A percentile compares a stretch with the other conserved stretches of the same genome.
Evolutionary conservation across 2,797 vertebrate genomes (phyloP).

Genomic region (Muraenolepis orangiensis): DNA sequence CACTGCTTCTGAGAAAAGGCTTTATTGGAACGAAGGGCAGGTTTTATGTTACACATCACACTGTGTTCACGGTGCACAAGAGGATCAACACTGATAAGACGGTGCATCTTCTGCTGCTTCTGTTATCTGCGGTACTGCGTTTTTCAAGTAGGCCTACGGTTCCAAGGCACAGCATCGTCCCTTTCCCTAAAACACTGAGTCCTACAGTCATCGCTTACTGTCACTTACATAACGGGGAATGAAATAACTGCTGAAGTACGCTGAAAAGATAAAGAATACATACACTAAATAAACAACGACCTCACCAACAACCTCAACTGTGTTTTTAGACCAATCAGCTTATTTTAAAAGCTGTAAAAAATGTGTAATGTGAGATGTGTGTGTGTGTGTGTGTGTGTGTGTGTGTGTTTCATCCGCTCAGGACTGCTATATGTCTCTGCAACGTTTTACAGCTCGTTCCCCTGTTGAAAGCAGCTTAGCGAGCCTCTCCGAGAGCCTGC

Average conservation of each 20-base stretch:
- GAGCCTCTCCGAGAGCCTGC: conserved; percentile 61
- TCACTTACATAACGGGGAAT: too few relatives aligned
- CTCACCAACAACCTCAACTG: too few relatives aligned
- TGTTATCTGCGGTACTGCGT: too few relatives aligned
- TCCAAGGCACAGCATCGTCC: too few relatives aligned
- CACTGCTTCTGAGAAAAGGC: neutral
- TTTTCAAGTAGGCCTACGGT: too few relatives aligned
- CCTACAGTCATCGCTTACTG: too few relatives aligned
- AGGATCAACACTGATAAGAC: neutral
- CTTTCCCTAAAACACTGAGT: too few relatives aligned
- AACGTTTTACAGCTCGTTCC: conserved; percentile 42
- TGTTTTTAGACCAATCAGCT: too few relatives aligned
- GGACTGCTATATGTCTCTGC: conserved; percentile 15
- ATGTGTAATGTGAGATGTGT: neutral
- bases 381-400: neutral
- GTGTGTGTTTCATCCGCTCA: neutral
- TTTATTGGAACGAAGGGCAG: neutral
- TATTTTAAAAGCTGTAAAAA: too few relatives aligned
- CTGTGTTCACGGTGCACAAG: neutral
- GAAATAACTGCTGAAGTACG: too few relatives aligned
- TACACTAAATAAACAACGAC: too few relatives aligned
- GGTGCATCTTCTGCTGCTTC: neutral
- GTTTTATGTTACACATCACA: neutral
- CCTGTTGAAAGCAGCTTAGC: conserved; percentile 69
- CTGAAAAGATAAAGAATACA: too few relatives aligned